Conservation (phyloP, 2,888 invertebrate species). For the Capitulum mitella region DNA sequence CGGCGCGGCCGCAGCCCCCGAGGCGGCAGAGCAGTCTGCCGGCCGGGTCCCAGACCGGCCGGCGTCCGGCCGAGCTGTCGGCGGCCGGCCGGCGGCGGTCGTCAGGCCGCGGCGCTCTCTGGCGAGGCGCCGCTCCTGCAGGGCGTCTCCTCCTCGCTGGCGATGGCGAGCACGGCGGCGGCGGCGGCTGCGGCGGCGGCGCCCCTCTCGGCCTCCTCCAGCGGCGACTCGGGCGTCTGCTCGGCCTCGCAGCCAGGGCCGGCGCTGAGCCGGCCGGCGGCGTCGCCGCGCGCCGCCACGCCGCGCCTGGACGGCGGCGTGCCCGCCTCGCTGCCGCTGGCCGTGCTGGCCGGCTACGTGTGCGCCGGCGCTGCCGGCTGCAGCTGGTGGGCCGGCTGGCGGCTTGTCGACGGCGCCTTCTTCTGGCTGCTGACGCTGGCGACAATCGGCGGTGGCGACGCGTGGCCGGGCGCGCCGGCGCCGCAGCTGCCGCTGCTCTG, state of each 20-base stretch:
- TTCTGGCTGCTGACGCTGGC: conserved; percentile 77
- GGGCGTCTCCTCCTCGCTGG: background rate
- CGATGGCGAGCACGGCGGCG: background rate
- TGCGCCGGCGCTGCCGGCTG: conserved; percentile 68
- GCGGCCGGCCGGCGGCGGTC: background rate
- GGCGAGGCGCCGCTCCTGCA: background rate
- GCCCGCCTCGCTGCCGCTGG: conserved; percentile 56
- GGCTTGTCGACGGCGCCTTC: conserved; percentile 70
- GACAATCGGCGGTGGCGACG: conserved; percentile 73
- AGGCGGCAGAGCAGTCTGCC: background rate
- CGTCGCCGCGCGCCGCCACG: background rate
- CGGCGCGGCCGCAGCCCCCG: background rate
- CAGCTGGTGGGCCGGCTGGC: conserved; percentile 72
- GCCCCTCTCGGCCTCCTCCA: background rate
- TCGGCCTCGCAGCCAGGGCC: background rate
- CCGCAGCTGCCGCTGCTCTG: conserved; percentile 57
- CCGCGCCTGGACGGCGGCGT: conserved; percentile 43
- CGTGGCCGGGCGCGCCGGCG: conserved; percentile 56
- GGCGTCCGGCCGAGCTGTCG: background rate
- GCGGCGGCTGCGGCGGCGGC: background rate
- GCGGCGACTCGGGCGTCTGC: conserved; percentile 2
- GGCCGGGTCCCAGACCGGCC: background rate
- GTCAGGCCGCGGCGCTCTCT: background rate
- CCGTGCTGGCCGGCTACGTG: conserved; percentile 63
- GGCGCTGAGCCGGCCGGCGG: background rate